Percentiles rank a stretch among this genome's conserved stretches.
Conservation (phyloP, 2,888 invertebrate species). For the Trissonchulus sp. region DNA sequence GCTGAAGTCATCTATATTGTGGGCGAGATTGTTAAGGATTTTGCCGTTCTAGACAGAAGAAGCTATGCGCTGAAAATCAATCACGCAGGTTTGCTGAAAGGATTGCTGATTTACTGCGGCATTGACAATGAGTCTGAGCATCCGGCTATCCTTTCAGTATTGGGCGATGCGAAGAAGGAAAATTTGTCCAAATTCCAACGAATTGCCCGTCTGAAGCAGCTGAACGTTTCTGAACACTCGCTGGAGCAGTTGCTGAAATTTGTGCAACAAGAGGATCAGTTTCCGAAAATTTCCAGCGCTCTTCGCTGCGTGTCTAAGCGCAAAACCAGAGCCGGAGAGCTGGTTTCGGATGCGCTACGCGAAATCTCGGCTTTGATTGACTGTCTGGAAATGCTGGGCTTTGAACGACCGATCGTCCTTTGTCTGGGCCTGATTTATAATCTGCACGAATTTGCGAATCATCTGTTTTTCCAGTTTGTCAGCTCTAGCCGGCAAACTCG, state of each 20-base stretch:
- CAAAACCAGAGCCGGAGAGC: constrained; percentile 61
- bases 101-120: constrained; percentile 17
- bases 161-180: neutral
- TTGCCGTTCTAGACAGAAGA: constrained; percentile 63
- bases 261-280: constrained; percentile 61
- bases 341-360: constrained; percentile 66
- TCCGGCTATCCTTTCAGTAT: neutral
- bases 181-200: neutral
- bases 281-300: constrained; percentile 61
- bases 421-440: constrained; percentile 63
- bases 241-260: neutral
- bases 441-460: constrained; percentile 63
- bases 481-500: constrained; percentile 56
- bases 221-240: neutral
- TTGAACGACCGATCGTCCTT: constrained; percentile 61
- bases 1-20: constrained; percentile 75
- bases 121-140: neutral
- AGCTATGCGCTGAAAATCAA: constrained; percentile 69
- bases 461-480: constrained; percentile 64
- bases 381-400: constrained; percentile 66
- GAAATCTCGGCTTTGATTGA: constrained; percentile 69
- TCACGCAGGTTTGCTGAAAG: constrained; percentile 66
- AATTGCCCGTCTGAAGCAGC: neutral
- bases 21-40: constrained; percentile 66
- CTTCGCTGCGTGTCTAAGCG: constrained; percentile 65